Evolutionary conservation across 1,140 invertebrate species (phyloP).

Genomic region (Eumaeus atala): DNA sequence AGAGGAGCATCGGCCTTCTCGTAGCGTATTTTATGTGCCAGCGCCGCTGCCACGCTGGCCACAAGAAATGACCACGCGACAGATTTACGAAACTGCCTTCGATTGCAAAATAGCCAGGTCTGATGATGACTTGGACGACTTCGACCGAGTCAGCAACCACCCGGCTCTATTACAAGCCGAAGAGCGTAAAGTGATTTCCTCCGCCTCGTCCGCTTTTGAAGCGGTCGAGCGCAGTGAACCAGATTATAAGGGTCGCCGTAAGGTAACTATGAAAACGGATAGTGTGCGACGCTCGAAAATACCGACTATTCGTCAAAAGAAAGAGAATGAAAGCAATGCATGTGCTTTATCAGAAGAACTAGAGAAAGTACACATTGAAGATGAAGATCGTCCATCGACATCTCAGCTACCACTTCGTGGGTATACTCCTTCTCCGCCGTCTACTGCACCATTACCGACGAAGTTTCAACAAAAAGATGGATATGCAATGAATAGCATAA

Average conservation of each 20-base stretch:
- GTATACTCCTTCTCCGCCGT: constrained; percentile 85
- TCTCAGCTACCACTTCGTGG: constrained; percentile 75
- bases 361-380: constrained; percentile 77
- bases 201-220: constrained; percentile 66
- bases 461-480: constrained; percentile 85
- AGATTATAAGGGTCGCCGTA: constrained; percentile 65
- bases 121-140: constrained; percentile 87
- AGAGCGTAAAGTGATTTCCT: constrained; percentile 65
- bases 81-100: constrained; percentile 91
- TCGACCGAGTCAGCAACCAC: constrained; percentile 87
- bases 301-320: constrained; percentile 74
- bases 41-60: constrained; percentile 79
- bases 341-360: constrained; percentile 76
- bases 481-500: constrained; percentile 83
- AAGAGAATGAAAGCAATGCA: constrained; percentile 74
- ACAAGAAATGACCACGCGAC: constrained; percentile 78
- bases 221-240: constrained; percentile 62
- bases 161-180: constrained; percentile 80
- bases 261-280: constrained; percentile 69
- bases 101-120: constrained; percentile 89
- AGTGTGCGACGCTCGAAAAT: constrained; percentile 76
- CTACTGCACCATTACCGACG: constrained; percentile 84
- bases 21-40: constrained; percentile 77
- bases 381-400: constrained; percentile 69
- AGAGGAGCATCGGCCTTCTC: constrained; percentile 76